Evolutionary conservation across 2,888 invertebrate genomes (phyloP), one percentile per base, ranked within the genome.

Genomic region (Ametastegia equiseti): DNA sequence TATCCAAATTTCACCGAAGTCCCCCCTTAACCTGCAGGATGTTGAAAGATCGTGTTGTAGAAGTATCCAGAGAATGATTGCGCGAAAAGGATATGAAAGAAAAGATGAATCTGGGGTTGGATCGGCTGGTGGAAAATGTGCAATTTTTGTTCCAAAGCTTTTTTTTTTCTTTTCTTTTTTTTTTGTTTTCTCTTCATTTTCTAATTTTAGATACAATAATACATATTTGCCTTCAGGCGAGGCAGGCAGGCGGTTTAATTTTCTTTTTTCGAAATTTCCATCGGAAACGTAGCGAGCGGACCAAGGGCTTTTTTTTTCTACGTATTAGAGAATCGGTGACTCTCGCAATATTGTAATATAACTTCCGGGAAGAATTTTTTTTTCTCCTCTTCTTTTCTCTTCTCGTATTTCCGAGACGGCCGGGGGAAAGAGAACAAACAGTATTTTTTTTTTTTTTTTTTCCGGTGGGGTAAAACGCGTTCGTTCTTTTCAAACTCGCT

Each of bases 291-390:
- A 30, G 60, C 60, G 60, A 30, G 60, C 13, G 23, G 27, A 60
- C 15, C 60, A 13, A 15, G 30, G n/a, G 30, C 60, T 60, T 60
- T 60, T 60, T 30, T 30, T 27, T 60, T 60, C 30, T 27, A n/a
- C n/a, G n/a, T n/a, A n/a, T n/a, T n/a, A 30, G 60, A 60, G 60
- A 60, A 60, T 60, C 60, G 30, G 60, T 30, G 60, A 30, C 60
- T 60, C 60, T 30, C 30, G 60, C 60, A 60, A 60, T 60, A 60
- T 60, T 60, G 60, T 60, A 60, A 60, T 60, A 60, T 30, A 60
- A 60, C 60, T 60, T 60, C 30, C 30, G 60, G 60, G 30, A 60
- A 60, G 60, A n/a, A n/a, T 54, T 54, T 60, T 57, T 60, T 60
- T 60, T 30, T 0, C 4, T 27, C 11, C 15, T 60, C 30, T 23